These are phyloP conservation scores for Rhamnusium bicolor DNA, from an alignment of 2,888 invertebrate species.

Conservation along the genomic window DNA sequence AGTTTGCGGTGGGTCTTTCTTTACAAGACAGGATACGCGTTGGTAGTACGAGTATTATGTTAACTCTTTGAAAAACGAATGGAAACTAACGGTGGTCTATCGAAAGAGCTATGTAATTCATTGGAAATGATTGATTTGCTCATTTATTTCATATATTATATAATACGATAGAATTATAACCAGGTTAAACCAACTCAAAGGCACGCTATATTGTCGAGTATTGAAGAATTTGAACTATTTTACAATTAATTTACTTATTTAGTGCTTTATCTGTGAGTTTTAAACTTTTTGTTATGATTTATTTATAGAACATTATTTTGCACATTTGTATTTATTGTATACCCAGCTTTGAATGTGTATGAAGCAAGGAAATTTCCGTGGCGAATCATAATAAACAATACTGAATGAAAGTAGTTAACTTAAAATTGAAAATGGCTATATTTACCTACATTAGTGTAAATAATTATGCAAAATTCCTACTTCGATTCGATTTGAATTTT, in stretches of 20 bases:
- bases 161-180: slow-evolving; percentile 36
- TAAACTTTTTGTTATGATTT: background rate
- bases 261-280: background rate
- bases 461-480: too few species aligned
- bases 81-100: slow-evolving; percentile 53
- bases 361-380: background rate
- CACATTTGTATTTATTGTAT: background rate
- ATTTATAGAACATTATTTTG: slow-evolving; percentile 32
- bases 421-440: too few species aligned
- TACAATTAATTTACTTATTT: background rate
- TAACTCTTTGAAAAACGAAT: slow-evolving; percentile 55
- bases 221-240: background rate
- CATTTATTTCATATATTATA: slow-evolving; percentile 44
- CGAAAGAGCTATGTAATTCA: slow-evolving; percentile 39
- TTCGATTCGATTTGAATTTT: too few species aligned
- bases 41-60: slow-evolving; percentile 54
- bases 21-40: background rate
- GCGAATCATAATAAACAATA: background rate
- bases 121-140: slow-evolving; percentile 55
- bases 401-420: too few species aligned
- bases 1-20: slow-evolving; percentile 57
- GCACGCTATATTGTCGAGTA: slow-evolving; percentile 36
- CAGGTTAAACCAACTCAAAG: slow-evolving; percentile 44
- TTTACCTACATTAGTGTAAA: too few species aligned
- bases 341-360: background rate